phyloP scores from a whole-genome alignment of 2,888 invertebrate species.

The Drosophila maculinotata region DNA sequence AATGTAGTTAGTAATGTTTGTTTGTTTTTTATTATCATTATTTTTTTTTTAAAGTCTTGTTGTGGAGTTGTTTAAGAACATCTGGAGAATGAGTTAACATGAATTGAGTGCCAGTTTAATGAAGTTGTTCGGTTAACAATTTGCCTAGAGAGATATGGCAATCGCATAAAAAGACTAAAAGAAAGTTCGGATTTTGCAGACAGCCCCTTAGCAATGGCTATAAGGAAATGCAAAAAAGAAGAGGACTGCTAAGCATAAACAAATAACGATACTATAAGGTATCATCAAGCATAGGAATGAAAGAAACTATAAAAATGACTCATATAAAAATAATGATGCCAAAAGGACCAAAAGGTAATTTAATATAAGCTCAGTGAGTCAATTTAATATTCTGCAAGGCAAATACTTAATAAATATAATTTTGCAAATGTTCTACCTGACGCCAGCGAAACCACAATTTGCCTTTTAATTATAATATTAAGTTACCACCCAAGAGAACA shows the following conservation, averaged over 20 bases:
- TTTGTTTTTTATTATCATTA: constrained; percentile 23
- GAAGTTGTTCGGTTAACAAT: constrained; percentile 52
- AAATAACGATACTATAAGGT: neutral
- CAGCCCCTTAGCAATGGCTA: neutral
- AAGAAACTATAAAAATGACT: too few relatives aligned
- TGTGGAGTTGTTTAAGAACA: constrained; percentile 46
- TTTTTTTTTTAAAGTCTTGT: constrained; percentile 36
- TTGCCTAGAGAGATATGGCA: constrained; percentile 24
- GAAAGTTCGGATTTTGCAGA: neutral
- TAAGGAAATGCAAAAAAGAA: neutral
- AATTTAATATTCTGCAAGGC: too few relatives aligned
- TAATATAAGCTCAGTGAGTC: too few relatives aligned
- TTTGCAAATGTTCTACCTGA: too few relatives aligned
- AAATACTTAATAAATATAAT: too few relatives aligned
- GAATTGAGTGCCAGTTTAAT: constrained; percentile 59
- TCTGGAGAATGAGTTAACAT: constrained; percentile 63
- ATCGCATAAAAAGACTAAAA: constrained; percentile 24
- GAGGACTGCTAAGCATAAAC: too few relatives aligned
- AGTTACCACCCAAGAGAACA: neutral
- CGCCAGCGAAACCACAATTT: too few relatives aligned
- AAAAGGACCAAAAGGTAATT: too few relatives aligned
- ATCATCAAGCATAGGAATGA: too few relatives aligned
- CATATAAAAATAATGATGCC: too few relatives aligned
- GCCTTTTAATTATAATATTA: neutral
- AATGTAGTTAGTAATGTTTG: constrained; percentile 49